Evolutionary conservation across 2,888 invertebrate species (phyloP).

Genomic region (Bombylius major): DNA sequence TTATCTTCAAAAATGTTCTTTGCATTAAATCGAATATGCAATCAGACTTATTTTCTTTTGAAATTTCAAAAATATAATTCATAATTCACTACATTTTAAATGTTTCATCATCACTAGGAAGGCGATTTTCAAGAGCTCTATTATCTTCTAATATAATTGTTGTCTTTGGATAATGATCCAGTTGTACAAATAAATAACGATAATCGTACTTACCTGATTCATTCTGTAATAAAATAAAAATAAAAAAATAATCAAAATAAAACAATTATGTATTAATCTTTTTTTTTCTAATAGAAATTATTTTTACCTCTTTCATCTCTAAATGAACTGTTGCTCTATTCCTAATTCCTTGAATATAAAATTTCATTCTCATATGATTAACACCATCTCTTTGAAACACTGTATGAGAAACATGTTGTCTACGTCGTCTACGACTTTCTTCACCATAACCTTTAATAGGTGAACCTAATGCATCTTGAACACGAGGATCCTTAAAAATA

Average conservation of each 20-base stretch:
- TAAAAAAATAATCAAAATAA: neutral
- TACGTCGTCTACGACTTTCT: constrained; percentile 66
- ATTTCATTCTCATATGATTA: constrained; percentile 76
- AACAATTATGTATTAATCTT: neutral
- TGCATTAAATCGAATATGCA: too few species aligned
- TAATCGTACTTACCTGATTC: constrained; percentile 64
- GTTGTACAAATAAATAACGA: constrained; percentile 69
- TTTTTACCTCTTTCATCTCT: constrained; percentile 66
- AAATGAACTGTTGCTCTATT: constrained; percentile 74
- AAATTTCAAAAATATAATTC: too few species aligned
- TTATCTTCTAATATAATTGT: constrained; percentile 72
- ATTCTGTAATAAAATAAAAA: constrained; percentile 45
- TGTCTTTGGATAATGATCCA: constrained; percentile 62
- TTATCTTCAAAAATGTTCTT: too few species aligned
- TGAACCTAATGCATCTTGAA: constrained; percentile 73
- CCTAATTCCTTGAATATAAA: constrained; percentile 74
- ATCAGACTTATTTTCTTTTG: neutral
- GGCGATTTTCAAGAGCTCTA: constrained; percentile 35
- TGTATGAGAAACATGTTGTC: constrained; percentile 71
- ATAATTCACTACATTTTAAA: neutral
- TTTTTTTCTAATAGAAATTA: too few species aligned
- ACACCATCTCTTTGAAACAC: constrained; percentile 62
- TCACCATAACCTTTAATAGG: constrained; percentile 86
- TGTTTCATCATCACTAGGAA: neutral
- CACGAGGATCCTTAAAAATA: constrained; percentile 47